These are phyloP conservation scores for Limnothrissa miodon DNA, from an alignment of 2,113 vertebrate genomes.

Conservation along the genomic window DNA sequence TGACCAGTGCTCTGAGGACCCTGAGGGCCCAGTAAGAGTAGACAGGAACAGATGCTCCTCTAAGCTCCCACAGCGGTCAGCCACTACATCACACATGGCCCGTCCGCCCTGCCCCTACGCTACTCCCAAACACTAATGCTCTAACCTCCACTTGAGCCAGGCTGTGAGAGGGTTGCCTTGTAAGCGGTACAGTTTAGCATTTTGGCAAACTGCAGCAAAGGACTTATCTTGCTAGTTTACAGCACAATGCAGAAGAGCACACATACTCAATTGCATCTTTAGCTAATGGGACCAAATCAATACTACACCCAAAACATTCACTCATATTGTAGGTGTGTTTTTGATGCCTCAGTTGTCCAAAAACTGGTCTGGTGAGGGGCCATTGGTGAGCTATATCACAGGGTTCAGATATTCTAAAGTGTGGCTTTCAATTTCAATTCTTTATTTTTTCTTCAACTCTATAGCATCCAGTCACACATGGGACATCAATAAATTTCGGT, in stretches of 20 bases:
- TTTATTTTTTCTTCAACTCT: background rate
- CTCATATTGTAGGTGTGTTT: background rate
- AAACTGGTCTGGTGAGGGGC: background rate
- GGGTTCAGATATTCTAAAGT: background rate
- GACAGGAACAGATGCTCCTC: constrained; percentile 14
- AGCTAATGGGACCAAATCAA: background rate
- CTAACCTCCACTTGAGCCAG: background rate
- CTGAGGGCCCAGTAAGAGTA: background rate
- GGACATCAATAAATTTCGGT: background rate
- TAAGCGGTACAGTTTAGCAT: background rate
- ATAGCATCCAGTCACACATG: background rate
- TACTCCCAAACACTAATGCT: background rate
- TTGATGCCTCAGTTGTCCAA: background rate
- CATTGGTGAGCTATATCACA: background rate
- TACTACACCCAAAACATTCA: background rate
- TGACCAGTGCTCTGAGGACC: background rate
- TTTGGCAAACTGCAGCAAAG: background rate
- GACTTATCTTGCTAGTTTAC: background rate
- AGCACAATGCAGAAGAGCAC: background rate
- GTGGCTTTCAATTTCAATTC: background rate
- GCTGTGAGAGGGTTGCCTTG: background rate
- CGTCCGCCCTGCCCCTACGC: background rate
- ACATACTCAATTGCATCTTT: background rate
- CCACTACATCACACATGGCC: background rate
- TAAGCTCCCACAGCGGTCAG: background rate